Evolutionary conservation across 92 coral and sea anemone genomes (phyloP).

Genomic region (Hydrozoanthus gracilis): DNA sequence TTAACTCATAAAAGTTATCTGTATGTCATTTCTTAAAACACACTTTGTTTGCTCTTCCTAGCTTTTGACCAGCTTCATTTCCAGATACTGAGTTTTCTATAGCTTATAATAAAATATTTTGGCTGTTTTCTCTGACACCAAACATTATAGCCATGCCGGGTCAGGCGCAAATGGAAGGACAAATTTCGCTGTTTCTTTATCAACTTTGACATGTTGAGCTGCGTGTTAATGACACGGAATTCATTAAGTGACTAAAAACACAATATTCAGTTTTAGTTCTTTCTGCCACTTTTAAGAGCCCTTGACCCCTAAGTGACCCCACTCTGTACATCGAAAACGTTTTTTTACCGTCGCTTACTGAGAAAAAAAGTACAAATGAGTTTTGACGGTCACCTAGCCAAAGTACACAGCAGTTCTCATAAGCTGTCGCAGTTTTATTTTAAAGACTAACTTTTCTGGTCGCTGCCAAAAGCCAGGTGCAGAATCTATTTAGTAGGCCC

Average conservation of each 20-base stretch:
- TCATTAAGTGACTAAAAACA: background rate
- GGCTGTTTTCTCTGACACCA: no score
- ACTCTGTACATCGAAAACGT: background rate
- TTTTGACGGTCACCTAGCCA: background rate
- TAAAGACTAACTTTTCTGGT: background rate
- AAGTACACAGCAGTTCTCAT: background rate
- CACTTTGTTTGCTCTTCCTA: no score
- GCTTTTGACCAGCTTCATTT: no score
- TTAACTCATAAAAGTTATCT: no score
- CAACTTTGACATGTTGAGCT: conserved; percentile 2
- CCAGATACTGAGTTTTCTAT: no score
- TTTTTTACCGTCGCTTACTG: background rate
- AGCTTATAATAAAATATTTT: no score
- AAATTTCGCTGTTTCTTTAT: no score
- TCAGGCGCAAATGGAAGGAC: no score
- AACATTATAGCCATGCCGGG: no score
- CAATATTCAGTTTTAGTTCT: background rate
- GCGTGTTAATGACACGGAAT: conserved; percentile 3
- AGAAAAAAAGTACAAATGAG: background rate
- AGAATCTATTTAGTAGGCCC: background rate
- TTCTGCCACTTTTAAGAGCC: background rate
- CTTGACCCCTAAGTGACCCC: conserved; percentile 39
- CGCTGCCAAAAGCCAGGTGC: background rate
- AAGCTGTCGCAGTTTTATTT: background rate
- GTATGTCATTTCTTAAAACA: no score